phyloP scores from a whole-genome alignment of 2,888 invertebrate species.

The Nasonovia ribisnigri region DNA sequence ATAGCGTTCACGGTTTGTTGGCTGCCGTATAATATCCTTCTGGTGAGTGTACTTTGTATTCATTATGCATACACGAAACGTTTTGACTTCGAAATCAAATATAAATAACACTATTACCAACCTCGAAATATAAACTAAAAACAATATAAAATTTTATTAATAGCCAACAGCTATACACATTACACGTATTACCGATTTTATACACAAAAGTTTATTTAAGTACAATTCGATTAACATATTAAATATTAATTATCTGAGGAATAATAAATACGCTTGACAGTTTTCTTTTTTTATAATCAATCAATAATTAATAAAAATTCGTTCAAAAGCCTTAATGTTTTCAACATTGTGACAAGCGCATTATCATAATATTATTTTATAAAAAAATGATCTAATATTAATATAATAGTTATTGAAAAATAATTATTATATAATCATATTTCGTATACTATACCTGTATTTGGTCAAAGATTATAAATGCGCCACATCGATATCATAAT shows the following conservation, averaged over 20 bases:
- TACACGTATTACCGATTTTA: not conserved
- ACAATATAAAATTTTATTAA: not conserved
- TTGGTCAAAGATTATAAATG: not conserved
- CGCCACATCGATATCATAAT: not conserved
- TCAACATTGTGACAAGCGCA: not conserved
- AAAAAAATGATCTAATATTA: not conserved
- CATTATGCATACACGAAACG: not conserved
- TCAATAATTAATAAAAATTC: not conserved
- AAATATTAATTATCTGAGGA: not conserved
- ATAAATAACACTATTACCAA: not conserved
- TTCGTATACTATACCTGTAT: not conserved
- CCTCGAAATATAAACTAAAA: not conserved
- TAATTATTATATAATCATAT: not conserved
- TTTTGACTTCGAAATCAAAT: not conserved
- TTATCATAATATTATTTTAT: not conserved
- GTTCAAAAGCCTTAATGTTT: not conserved
- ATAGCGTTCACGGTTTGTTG: constrained; percentile 74
- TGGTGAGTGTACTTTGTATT: constrained; percentile 34
- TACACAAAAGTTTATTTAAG: not conserved
- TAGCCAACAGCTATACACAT: not conserved
- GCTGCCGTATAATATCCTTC: constrained; percentile 72
- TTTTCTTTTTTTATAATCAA: not conserved
- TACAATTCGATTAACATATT: not conserved
- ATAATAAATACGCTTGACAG: not conserved
- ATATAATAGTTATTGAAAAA: not conserved